These are phyloP conservation scores for Erebia aethiops DNA, from an alignment of 2,888 invertebrate species.

Conservation along the genomic window DNA sequence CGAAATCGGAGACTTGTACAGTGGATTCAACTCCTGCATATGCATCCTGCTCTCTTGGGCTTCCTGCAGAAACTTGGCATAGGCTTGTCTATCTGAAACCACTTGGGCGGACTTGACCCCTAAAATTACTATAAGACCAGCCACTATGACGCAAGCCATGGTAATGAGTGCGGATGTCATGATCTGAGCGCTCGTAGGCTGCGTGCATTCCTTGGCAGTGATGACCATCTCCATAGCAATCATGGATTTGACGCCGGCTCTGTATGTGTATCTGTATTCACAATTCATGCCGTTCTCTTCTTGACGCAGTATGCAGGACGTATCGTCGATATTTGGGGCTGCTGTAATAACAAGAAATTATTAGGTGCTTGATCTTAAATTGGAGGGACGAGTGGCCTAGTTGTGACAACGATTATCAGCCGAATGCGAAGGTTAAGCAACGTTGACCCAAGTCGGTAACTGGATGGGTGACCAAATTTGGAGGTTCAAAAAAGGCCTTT, in stretches of 20 bases:
- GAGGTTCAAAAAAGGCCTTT: too few relatives aligned
- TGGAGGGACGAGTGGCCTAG: too few relatives aligned
- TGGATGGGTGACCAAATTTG: too few relatives aligned
- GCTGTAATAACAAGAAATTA: slow-evolving; percentile 49
- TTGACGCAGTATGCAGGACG: slow-evolving; percentile 63
- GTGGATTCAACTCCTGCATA: slow-evolving; percentile 80
- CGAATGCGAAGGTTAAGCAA: too few relatives aligned
- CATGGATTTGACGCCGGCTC: slow-evolving; percentile 53
- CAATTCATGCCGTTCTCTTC: slow-evolving; percentile 61
- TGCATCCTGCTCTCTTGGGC: slow-evolving; percentile 67
- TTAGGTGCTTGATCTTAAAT: too few relatives aligned
- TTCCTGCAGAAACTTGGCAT: slow-evolving; percentile 76
- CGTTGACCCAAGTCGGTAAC: too few relatives aligned
- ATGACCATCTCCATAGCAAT: slow-evolving; percentile 66
- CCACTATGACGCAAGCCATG: slow-evolving; percentile 70
- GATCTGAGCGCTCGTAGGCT: slow-evolving; percentile 64
- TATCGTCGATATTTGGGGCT: slow-evolving; percentile 48
- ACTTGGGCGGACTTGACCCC: slow-evolving; percentile 68
- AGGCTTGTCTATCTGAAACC: slow-evolving; percentile 79
- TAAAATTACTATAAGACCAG: slow-evolving; percentile 73
- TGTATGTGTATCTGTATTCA: slow-evolving; percentile 71
- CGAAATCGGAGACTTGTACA: slow-evolving; percentile 85
- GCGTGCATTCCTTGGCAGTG: slow-evolving; percentile 62
- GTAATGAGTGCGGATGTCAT: slow-evolving; percentile 65
- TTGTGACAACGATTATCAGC: too few relatives aligned